Percentiles rank a stretch among this genome's conserved stretches.
phyloP scores from a whole-genome alignment of 1,140 invertebrate genomes.

The Sinella curviseta region DNA sequence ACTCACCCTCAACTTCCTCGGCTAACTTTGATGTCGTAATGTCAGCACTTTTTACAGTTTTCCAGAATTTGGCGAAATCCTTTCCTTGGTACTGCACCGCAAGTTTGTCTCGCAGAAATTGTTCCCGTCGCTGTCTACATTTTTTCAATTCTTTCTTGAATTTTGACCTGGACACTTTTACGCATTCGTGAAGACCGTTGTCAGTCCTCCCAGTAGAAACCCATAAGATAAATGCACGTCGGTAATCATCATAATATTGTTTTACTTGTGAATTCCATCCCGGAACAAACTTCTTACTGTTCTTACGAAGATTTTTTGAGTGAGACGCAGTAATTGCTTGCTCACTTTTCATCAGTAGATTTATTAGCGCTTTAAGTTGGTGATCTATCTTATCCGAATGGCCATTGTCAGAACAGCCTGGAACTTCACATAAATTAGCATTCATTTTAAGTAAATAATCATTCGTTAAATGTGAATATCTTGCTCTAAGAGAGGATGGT shows the following conservation, averaged over 20 bases:
- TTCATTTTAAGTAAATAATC: neutral
- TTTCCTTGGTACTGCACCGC: neutral
- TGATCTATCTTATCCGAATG: neutral
- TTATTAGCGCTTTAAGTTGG: neutral
- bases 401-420: neutral
- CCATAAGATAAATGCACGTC: neutral
- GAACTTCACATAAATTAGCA: neutral
- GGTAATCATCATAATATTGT: neutral
- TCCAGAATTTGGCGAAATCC: neutral
- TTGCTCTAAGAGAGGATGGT: neutral
- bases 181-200: neutral
- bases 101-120: neutral
- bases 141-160: neutral
- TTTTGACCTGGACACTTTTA: neutral
- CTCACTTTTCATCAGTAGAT: neutral
- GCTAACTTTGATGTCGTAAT: neutral
- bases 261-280: neutral
- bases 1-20: neutral
- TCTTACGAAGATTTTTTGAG: no score
- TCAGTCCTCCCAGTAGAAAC: neutral
- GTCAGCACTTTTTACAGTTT: neutral
- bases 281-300: neutral
- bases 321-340: no score
- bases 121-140: neutral
- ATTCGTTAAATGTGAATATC: neutral